These are phyloP conservation scores for Thecophora atra DNA, from an alignment of 2,888 invertebrate genomes.

Conservation along the genomic window DNA sequence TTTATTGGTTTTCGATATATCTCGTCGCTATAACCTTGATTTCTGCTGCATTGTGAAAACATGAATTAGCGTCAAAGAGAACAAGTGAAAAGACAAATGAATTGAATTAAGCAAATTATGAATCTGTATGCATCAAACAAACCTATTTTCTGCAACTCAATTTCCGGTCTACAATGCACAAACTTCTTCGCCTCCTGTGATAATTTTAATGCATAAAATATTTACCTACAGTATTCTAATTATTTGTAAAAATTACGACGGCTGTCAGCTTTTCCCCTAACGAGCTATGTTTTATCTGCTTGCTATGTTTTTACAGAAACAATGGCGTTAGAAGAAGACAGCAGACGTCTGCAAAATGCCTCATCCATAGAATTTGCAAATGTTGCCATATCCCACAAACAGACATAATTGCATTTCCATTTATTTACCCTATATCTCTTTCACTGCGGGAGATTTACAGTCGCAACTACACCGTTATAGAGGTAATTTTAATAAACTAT, in stretches of 20 bases:
- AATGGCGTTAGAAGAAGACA: slow-evolving; percentile 23
- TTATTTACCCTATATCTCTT: too few species aligned
- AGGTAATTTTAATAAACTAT: too few species aligned
- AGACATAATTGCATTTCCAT: too few species aligned
- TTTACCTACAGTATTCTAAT: not conserved
- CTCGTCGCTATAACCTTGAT: not conserved
- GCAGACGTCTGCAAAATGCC: not conserved
- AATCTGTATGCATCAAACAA: not conserved
- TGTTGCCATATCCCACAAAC: not conserved
- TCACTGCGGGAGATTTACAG: too few species aligned
- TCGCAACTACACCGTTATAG: too few species aligned
- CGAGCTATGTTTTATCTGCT: not conserved
- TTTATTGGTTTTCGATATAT: too few species aligned
- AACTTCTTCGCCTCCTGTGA: not conserved
- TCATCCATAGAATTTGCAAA: not conserved
- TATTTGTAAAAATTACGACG: slow-evolving; percentile 1
- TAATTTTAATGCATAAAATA: not conserved
- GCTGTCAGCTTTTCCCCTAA: not conserved
- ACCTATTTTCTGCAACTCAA: not conserved
- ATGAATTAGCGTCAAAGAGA: slow-evolving; percentile 16
- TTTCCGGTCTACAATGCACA: not conserved
- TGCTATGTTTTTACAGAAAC: not conserved
- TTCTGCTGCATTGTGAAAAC: not conserved
- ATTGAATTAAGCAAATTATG: slow-evolving; percentile 1
- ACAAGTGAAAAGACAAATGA: slow-evolving; percentile 1